A percentile compares a stretch with the other conserved stretches of the same genome.
Evolutionary conservation across 2,797 vertebrate species (phyloP).

Genomic region (Adelosebastes latens): DNA sequence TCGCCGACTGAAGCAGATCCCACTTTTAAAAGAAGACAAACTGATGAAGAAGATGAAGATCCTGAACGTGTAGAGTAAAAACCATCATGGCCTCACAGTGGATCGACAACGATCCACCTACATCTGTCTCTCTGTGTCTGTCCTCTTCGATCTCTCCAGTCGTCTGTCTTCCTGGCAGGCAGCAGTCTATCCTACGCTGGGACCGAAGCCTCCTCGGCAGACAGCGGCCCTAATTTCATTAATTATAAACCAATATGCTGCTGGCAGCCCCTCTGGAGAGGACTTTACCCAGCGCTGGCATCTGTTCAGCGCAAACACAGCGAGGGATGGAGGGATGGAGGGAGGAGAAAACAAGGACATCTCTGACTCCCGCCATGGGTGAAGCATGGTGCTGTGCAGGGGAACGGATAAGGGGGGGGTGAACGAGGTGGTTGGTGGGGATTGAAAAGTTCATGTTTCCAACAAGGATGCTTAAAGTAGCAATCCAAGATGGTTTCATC

Average conservation of each 20-base stretch:
- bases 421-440: background rate
- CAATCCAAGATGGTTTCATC: background rate
- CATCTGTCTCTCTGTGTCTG: constrained; percentile 30
- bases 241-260: constrained; percentile 80
- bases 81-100: background rate
- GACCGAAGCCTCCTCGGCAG: constrained; percentile 68
- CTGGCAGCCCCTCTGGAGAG: constrained; percentile 72
- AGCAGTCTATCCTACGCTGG: constrained; percentile 52
- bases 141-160: constrained; percentile 52
- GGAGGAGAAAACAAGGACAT: constrained; percentile 84
- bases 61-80: background rate
- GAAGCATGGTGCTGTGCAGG: constrained; percentile 64
- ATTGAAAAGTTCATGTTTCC: constrained; percentile 6
- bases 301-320: constrained; percentile 73
- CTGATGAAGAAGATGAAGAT: constrained; percentile 5
- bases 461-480: background rate
- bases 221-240: constrained; percentile 79
- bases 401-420: background rate
- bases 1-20: background rate
- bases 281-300: constrained; percentile 72
- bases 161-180: constrained; percentile 66
- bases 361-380: constrained; percentile 87
- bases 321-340: constrained; percentile 58
- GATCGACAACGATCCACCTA: constrained; percentile 1
- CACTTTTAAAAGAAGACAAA: background rate